phyloP scores from a whole-genome alignment of 2,113 vertebrate species.

The Pipa parva region DNA sequence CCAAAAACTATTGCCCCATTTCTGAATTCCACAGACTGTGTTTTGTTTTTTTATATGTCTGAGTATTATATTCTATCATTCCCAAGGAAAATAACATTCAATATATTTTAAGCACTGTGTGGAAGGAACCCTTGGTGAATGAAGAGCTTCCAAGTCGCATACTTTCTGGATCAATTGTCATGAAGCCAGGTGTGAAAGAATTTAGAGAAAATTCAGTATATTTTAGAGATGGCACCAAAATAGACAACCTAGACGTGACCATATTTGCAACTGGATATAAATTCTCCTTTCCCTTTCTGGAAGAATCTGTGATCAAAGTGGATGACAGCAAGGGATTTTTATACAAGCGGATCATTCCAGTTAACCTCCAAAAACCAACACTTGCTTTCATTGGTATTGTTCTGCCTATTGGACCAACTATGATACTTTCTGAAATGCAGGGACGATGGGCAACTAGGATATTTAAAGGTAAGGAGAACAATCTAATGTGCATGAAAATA shows the following conservation, averaged over 20 bases:
- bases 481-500: neutral
- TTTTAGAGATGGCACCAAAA: constrained; percentile 66
- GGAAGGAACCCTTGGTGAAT: constrained; percentile 56
- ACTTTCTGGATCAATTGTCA: constrained; percentile 59
- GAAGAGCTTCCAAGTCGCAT: constrained; percentile 69
- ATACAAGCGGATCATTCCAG: constrained; percentile 68
- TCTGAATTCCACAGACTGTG: too few species aligned
- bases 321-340: constrained; percentile 54
- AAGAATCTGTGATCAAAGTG: constrained; percentile 47
- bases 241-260: constrained; percentile 66
- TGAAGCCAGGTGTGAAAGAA: constrained; percentile 63
- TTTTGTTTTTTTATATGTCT: too few species aligned
- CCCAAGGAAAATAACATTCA: neutral
- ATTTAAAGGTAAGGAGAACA: constrained; percentile 59
- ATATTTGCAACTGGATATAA: constrained; percentile 75
- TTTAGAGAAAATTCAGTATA: constrained; percentile 60
- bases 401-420: constrained; percentile 55
- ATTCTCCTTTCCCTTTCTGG: constrained; percentile 62
- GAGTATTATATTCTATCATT: too few species aligned
- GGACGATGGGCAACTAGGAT: constrained; percentile 67
- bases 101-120: constrained; percentile 50
- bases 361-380: constrained; percentile 60
- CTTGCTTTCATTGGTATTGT: constrained; percentile 68
- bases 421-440: constrained; percentile 70
- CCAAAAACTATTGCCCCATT: too few species aligned